Conservation (phyloP, 2,797 vertebrate genomes). For the Lepus townsendii region DNA sequence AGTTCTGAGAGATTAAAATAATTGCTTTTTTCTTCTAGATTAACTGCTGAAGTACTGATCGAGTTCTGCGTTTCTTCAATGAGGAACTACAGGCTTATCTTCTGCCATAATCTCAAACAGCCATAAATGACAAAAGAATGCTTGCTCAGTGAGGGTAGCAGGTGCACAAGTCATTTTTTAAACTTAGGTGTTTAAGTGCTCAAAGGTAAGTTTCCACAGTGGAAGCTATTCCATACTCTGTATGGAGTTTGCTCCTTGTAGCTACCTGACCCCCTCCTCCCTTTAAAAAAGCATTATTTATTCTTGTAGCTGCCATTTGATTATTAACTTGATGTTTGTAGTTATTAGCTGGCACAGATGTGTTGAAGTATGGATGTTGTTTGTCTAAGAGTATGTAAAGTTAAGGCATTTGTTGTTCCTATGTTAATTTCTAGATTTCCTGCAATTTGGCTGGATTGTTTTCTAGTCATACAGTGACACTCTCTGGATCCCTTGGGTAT, state of each 20-base stretch:
- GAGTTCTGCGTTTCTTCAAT: slow-evolving; percentile 99
- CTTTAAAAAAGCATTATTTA: not conserved
- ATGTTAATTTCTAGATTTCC: slow-evolving; percentile 49
- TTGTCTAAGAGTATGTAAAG: slow-evolving; percentile 30
- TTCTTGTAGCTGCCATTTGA: slow-evolving; percentile 32
- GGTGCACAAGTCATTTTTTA: slow-evolving; percentile 93
- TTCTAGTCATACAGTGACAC: not conserved
- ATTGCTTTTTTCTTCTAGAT: slow-evolving; percentile 88
- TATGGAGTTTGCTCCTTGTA: not conserved
- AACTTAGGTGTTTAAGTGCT: slow-evolving; percentile 95
- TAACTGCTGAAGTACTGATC: slow-evolving; percentile 97
- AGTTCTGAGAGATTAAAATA: slow-evolving; percentile 60
- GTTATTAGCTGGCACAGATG: slow-evolving; percentile 47
- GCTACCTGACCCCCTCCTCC: not conserved
- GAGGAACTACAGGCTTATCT: slow-evolving; percentile 99
- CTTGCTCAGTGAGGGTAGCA: slow-evolving; percentile 95
- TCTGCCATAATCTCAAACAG: slow-evolving; percentile 99
- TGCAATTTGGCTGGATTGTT: slow-evolving; percentile 54
- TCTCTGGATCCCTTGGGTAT: slow-evolving; percentile 5
- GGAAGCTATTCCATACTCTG: not conserved
- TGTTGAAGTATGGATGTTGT: slow-evolving; percentile 51
- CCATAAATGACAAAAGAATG: slow-evolving; percentile 97
- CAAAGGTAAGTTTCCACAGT: slow-evolving; percentile 92
- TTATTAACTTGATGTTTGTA: slow-evolving; percentile 60
- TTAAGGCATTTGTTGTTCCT: slow-evolving; percentile 50